Evolutionary conservation across 2,888 invertebrate species (phyloP), one percentile per base, ranked within the genome.

Genomic region (Orthosia cruda): DNA sequence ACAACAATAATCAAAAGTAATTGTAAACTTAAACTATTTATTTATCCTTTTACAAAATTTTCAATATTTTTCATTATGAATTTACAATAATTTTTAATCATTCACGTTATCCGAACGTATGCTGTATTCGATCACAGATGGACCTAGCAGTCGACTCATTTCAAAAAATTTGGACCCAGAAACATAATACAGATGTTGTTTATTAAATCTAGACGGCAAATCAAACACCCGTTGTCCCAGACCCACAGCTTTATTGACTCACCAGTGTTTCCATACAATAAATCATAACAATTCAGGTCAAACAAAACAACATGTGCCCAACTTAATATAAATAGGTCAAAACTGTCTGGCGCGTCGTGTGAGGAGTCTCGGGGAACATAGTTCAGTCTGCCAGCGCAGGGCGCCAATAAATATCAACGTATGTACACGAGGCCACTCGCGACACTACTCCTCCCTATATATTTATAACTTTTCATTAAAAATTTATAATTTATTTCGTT

Each of bases 171-270:
- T 95, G 95, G 94, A 95, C 95, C 95, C 96, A 94, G 92, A 92
- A 94, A 94, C 92, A 91, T 91, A 93, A 93, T 92, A 92, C 90
- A 92, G 89, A 91, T 89, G 84, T 79, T 87, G 79, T 74, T 84
- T 80, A 81, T 83, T 81, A 86, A 87, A 76, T 89, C 88, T 89
- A 91, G 89, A 91, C 92, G 91, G 91, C 92, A 96, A 96, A 96
- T 96, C 92, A 96, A 96, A 96, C 96, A 95, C 93, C 93, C 91
- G 90, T 91, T 92, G 91, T 96, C 96, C 96, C 96, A 96, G 96
- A 96, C 96, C 96, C 96, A 96, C 96, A 95, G 95, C 95, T 97
- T 97, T 96, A 96, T 97, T 96, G 96, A 97, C 96, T 96, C 92
- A 96, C 96, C 97, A 96, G 96, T 95, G 96, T 96, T 95, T 94